phyloP scores from a whole-genome alignment of 2,888 invertebrate species.

The Dicycla oo region DNA sequence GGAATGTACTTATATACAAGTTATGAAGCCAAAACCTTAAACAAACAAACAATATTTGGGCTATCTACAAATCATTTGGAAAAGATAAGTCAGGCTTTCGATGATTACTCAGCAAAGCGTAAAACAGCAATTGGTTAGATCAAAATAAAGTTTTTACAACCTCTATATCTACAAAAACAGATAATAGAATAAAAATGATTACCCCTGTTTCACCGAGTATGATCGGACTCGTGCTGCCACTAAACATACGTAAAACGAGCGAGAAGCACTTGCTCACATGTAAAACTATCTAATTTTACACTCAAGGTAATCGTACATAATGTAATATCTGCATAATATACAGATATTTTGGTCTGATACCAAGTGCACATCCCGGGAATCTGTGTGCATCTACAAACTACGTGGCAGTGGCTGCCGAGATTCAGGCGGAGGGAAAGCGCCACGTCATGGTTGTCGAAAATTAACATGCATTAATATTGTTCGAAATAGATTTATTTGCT shows the following conservation, averaged over 20 bases:
- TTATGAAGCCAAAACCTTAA: neutral
- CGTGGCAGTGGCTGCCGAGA: conserved; percentile 20
- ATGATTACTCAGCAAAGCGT: conserved; percentile 33
- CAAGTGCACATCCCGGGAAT: conserved; percentile 76
- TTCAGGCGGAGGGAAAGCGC: conserved; percentile 21
- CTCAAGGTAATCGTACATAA: conserved; percentile 83
- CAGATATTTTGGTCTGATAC: conserved; percentile 79
- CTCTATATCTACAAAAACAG: conserved; percentile 40
- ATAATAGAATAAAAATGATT: conserved; percentile 48
- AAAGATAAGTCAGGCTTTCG: conserved; percentile 15
- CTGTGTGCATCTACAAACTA: conserved; percentile 57
- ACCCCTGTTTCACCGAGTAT: conserved; percentile 43
- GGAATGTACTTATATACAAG: too few relatives aligned
- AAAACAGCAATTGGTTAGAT: conserved; percentile 35
- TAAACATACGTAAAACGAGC: conserved; percentile 74
- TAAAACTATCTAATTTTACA: conserved; percentile 82
- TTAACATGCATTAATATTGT: conserved; percentile 39
- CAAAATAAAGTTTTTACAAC: conserved; percentile 49
- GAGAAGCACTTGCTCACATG: conserved; percentile 74
- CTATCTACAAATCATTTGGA: conserved; percentile 17
- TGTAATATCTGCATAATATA: conserved; percentile 83
- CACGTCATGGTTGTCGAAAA: conserved; percentile 25
- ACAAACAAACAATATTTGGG: conserved; percentile 1
- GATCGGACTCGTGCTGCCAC: conserved; percentile 62
- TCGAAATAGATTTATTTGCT: conserved; percentile 24